A percentile compares a stretch with the other conserved stretches of the same genome.
Conservation (phyloP, 2,888 invertebrate species). For the Protodeltote pygarga region DNA sequence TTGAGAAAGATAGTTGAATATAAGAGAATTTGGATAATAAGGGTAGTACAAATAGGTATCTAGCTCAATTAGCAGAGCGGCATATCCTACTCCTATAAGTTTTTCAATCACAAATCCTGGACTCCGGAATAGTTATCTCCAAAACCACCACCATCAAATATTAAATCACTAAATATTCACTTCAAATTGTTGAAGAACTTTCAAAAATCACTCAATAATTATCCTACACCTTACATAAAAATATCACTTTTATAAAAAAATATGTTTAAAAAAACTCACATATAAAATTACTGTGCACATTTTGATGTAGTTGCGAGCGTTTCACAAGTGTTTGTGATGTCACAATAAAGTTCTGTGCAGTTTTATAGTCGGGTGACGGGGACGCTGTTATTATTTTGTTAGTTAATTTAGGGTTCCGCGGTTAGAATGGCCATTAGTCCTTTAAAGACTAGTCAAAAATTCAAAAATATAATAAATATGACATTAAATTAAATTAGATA, state of each 20-base stretch:
- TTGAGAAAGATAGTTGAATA: too few relatives aligned
- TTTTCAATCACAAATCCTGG: neutral
- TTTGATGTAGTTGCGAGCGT: conserved; percentile 62
- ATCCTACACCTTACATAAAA: conserved; percentile 13
- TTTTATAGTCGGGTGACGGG: conserved; percentile 78
- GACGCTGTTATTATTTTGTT: conserved; percentile 46
- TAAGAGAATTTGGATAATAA: too few relatives aligned
- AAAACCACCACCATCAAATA: neutral
- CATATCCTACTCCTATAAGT: too few relatives aligned
- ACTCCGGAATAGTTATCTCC: too few relatives aligned
- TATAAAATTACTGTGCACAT: conserved; percentile 74
- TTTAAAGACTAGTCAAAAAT: too few relatives aligned
- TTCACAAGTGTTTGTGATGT: conserved; percentile 70
- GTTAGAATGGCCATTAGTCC: neutral
- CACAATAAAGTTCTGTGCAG: conserved; percentile 61
- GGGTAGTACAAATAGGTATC: too few relatives aligned
- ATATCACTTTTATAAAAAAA: conserved; percentile 13
- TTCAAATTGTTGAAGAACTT: too few relatives aligned
- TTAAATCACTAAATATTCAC: conserved; percentile 16
- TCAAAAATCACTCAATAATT: too few relatives aligned
- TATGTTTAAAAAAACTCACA: conserved; percentile 68
- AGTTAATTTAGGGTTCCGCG: conserved; percentile 47
- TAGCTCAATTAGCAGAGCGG: too few relatives aligned
- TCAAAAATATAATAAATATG: too few relatives aligned
- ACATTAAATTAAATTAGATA: too few relatives aligned